Conservation (phyloP, 2,797 vertebrate species). For the Hoplostethus atlanticus region DNA sequence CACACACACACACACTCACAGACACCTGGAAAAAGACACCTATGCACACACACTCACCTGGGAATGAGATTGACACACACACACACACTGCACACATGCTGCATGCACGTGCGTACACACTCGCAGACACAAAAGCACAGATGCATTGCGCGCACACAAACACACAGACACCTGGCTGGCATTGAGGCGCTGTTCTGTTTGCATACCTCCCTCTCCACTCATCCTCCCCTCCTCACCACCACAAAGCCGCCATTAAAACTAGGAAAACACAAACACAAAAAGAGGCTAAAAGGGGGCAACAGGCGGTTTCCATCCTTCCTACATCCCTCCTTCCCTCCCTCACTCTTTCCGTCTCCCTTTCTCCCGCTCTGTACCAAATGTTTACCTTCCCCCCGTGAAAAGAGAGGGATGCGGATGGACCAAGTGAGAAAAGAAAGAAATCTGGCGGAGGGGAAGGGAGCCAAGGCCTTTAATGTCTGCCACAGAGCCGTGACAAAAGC, state of each 20-base stretch:
- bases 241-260: conserved; percentile 79
- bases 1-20: background rate
- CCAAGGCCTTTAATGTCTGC: conserved; percentile 89
- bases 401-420: conserved; percentile 77
- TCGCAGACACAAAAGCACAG: background rate
- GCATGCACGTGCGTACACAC: conserved; percentile 14
- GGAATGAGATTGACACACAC: conserved; percentile 4
- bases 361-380: conserved; percentile 67
- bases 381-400: conserved; percentile 76
- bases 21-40: conserved; percentile 7
- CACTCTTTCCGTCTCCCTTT: conserved; percentile 47
- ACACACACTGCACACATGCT: too few species aligned
- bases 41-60: background rate
- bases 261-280: conserved; percentile 77
- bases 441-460: conserved; percentile 84
- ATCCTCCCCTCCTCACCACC: conserved; percentile 69
- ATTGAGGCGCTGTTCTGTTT: conserved; percentile 71
- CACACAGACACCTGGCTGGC: conserved; percentile 71
- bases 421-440: conserved; percentile 85
- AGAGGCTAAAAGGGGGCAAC: conserved; percentile 70
- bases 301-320: conserved; percentile 74
- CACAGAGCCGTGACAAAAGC: conserved; percentile 91
- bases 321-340: conserved; percentile 53
- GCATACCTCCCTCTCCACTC: conserved; percentile 71
- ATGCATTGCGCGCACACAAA: conserved; percentile 5